phyloP scores from a whole-genome alignment of 2,888 invertebrate genomes.

The Ecdyonurus torrentis region DNA sequence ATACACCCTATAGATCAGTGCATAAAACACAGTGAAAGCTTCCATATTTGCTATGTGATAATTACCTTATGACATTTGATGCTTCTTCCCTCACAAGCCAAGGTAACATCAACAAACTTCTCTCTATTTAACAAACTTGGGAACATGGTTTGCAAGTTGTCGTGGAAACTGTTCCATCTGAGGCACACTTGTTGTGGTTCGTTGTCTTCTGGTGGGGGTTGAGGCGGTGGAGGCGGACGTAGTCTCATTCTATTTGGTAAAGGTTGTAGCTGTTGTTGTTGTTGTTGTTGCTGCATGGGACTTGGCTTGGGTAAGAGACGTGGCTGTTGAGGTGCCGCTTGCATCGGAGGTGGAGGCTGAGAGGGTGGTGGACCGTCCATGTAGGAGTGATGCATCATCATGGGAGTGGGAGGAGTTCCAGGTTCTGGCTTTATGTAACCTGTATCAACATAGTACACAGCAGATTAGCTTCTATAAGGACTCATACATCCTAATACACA shows the following conservation, averaged over 20 bases:
- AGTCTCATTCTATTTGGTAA: neutral
- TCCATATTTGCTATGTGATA: too few relatives aligned
- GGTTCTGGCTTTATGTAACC: too few relatives aligned
- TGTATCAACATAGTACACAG: too few relatives aligned
- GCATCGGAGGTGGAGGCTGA: neutral
- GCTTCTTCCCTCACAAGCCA: slow-evolving; percentile 74
- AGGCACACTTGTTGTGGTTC: slow-evolving; percentile 35
- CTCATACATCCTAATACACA: too few relatives aligned
- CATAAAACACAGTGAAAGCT: too few relatives aligned
- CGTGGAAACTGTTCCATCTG: slow-evolving; percentile 68
- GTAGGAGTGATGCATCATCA: too few relatives aligned
- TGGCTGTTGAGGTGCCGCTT: neutral
- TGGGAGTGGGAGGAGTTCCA: too few relatives aligned
- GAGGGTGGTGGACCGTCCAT: neutral
- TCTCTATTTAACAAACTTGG: slow-evolving; percentile 58
- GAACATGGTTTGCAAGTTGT: slow-evolving; percentile 60
- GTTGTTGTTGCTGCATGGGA: too few relatives aligned
- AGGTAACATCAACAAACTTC: slow-evolving; percentile 74
- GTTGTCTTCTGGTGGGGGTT: slow-evolving; percentile 11
- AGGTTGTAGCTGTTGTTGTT: neutral
- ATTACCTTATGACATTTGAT: slow-evolving; percentile 63
- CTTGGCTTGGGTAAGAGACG: too few relatives aligned
- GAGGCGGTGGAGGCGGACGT: slow-evolving; percentile 16
- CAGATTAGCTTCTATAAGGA: too few relatives aligned
- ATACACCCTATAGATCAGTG: too few relatives aligned